A percentile compares a stretch with the other conserved stretches of the same genome.
Evolutionary conservation across 1,140 invertebrate species (phyloP).

Genomic region (Diorhabda sublineata): DNA sequence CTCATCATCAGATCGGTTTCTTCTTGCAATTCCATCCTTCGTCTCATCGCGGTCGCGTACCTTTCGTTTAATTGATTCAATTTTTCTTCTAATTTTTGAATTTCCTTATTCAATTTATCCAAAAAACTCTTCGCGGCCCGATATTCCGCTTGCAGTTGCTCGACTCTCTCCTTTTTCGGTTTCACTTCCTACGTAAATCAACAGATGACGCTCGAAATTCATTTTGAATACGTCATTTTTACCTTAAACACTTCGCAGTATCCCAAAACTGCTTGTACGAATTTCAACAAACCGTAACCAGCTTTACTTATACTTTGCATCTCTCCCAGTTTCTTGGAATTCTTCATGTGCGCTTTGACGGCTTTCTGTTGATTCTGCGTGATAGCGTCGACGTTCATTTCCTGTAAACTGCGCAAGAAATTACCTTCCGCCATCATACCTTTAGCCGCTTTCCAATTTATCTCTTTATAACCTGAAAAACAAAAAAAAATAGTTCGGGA

Average conservation of each 20-base stretch:
- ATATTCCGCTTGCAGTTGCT: slow-evolving; percentile 64
- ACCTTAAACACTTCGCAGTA: slow-evolving; percentile 76
- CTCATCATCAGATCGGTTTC: slow-evolving; percentile 80
- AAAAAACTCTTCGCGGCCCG: slow-evolving; percentile 59
- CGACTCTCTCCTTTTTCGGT: slow-evolving; percentile 82
- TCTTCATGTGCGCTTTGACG: slow-evolving; percentile 67
- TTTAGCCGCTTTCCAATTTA: slow-evolving; percentile 85
- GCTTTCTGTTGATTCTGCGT: slow-evolving; percentile 67
- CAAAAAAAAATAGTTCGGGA: not conserved
- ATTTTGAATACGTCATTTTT: too few species aligned
- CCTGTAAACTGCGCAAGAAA: slow-evolving; percentile 73
- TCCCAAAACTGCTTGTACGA: slow-evolving; percentile 77
- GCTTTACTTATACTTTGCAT: slow-evolving; percentile 76
- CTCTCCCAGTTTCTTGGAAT: slow-evolving; percentile 65
- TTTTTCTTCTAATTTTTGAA: slow-evolving; percentile 65
- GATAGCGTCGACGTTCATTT: slow-evolving; percentile 80
- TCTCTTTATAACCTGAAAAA: slow-evolving; percentile 60
- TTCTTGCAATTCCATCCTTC: slow-evolving; percentile 72
- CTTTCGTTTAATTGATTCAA: slow-evolving; percentile 65
- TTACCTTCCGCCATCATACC: slow-evolving; percentile 86
- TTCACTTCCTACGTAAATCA: slow-evolving; percentile 62
- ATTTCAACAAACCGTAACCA: slow-evolving; percentile 77
- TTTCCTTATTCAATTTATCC: slow-evolving; percentile 73
- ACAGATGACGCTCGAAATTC: too few species aligned
- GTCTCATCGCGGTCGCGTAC: slow-evolving; percentile 70